Evolutionary conservation across 2,888 invertebrate species (phyloP).

Genomic region (Pristionchus exspectatus): DNA sequence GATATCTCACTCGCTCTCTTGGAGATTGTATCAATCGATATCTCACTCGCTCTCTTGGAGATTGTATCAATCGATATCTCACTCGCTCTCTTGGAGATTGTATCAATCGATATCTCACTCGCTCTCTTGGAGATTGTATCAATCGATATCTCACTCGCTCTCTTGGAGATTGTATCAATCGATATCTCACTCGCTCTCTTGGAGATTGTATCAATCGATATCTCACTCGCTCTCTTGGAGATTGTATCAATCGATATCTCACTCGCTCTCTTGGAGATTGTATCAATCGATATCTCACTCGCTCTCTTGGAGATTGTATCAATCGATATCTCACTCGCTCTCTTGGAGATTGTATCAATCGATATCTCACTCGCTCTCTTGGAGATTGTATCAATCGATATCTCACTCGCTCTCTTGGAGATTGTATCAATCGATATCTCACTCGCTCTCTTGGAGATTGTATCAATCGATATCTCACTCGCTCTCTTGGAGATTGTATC

Average conservation of each 20-base stretch:
- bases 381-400: neutral
- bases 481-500: neutral
- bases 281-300: neutral
- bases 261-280: neutral
- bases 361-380: neutral
- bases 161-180: neutral
- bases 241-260: neutral
- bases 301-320: neutral
- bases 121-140: neutral
- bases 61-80: neutral
- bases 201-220: neutral
- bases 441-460: neutral
- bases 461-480: neutral
- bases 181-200: neutral
- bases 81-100: neutral
- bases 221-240: neutral
- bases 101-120: neutral
- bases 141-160: too few relatives aligned
- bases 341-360: neutral
- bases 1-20: neutral
- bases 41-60: neutral
- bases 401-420: neutral
- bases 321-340: too few relatives aligned
- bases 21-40: neutral
- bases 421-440: neutral